Percentiles rank a stretch among this genome's conserved stretches.
These are phyloP conservation scores for Gorsachius magnificus DNA, from an alignment of 2,797 vertebrate species.

Conservation along the genomic window DNA sequence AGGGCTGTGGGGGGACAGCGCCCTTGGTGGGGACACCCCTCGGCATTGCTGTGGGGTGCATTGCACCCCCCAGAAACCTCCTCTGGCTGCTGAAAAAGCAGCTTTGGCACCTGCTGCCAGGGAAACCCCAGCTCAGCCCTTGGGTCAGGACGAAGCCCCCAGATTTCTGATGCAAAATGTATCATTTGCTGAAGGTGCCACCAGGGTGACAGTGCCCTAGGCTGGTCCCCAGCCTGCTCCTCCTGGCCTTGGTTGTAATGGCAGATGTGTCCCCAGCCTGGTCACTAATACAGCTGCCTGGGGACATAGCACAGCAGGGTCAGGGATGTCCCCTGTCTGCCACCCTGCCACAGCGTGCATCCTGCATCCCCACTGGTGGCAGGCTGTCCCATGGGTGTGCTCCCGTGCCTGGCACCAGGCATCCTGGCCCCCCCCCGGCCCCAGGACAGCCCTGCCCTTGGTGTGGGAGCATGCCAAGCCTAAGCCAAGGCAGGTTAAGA, in stretches of 20 bases:
- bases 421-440: neutral
- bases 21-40: neutral
- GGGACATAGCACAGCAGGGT: fast-evolving
- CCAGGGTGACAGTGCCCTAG: neutral
- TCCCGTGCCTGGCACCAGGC: neutral
- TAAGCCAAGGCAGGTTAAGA: slow-evolving; percentile 34
- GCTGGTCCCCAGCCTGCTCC: neutral
- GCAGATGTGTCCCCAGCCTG: neutral
- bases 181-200: neutral
- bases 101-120: neutral
- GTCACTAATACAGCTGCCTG: neutral
- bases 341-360: fast-evolving
- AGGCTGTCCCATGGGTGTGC: neutral
- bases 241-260: neutral
- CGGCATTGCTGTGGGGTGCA: neutral
- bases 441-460: neutral
- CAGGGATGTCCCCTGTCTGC: neutral
- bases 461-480: neutral
- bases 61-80: neutral
- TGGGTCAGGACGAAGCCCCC: neutral
- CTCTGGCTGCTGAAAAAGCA: neutral
- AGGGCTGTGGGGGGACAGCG: neutral
- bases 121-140: neutral
- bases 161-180: neutral
- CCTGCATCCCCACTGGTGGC: neutral